Percentiles rank a stretch among this genome's conserved stretches.
These are phyloP conservation scores for Oscarella lobularis DNA, from an alignment of 37 sponge, comb jelly and placozoan genomes.

Conservation along the genomic window DNA sequence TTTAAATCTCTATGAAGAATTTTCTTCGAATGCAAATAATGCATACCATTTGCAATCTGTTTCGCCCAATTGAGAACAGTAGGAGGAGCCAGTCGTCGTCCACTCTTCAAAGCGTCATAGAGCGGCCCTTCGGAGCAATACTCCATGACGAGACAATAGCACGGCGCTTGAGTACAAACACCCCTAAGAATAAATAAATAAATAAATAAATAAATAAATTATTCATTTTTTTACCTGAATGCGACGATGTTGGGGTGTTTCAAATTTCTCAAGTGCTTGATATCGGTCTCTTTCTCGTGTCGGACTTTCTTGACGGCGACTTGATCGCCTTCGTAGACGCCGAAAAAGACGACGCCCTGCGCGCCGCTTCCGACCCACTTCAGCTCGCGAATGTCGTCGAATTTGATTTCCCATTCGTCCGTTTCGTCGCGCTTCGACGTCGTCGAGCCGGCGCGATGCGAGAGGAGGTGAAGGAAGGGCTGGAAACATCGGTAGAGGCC, in stretches of 20 bases:
- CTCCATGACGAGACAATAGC: constrained; percentile 75
- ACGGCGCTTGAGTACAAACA: constrained; percentile 53
- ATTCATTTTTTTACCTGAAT: constrained; percentile 26
- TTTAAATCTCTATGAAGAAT: constrained; percentile 79
- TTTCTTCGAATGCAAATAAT: constrained; percentile 66
- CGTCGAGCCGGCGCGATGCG: no score
- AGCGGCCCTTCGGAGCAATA: constrained; percentile 58
- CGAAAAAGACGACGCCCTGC: constrained; percentile 70
- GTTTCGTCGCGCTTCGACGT: neutral
- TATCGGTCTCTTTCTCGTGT: constrained; percentile 42
- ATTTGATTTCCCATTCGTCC: constrained; percentile 33
- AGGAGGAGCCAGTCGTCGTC: constrained; percentile 47
- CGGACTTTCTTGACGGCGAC: constrained; percentile 80
- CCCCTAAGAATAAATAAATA: constrained; percentile 28
- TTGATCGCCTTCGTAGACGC: constrained; percentile 30
- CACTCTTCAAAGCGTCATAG: constrained; percentile 41
- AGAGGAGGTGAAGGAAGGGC: neutral
- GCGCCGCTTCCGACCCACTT: constrained; percentile 55
- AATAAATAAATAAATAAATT: neutral
- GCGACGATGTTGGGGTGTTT: constrained; percentile 58
- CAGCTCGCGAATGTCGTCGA: constrained; percentile 56
- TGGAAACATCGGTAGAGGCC: neutral
- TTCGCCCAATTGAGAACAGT: constrained; percentile 57
- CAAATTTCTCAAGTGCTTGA: constrained; percentile 36
- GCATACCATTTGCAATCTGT: constrained; percentile 79